These are phyloP conservation scores for Setophaga coronata DNA, from an alignment of 2,113 vertebrate genomes.

Conservation along the genomic window DNA sequence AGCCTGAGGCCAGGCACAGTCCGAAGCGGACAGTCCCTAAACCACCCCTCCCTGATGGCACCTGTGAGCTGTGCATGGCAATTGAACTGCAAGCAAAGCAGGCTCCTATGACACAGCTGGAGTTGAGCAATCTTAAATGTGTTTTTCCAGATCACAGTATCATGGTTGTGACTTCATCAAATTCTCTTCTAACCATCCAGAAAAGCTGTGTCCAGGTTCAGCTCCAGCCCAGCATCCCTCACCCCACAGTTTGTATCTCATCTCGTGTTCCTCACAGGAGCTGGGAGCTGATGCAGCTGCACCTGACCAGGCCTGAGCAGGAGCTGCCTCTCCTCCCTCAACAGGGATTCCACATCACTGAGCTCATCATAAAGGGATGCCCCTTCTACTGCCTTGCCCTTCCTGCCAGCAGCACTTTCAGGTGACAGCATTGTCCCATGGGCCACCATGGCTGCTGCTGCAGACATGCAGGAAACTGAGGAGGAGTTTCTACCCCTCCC, in stretches of 20 bases:
- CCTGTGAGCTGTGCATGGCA: accelerated
- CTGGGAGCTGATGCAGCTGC: not conserved
- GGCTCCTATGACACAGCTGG: not conserved
- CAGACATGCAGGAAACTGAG: not conserved
- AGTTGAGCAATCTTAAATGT: not conserved
- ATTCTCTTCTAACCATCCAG: not conserved
- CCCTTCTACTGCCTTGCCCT: not conserved
- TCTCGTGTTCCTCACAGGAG: not conserved
- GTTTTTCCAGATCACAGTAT: not conserved
- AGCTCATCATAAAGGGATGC: not conserved
- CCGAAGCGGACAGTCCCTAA: not conserved
- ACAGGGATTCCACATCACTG: not conserved
- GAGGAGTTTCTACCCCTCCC: not conserved
- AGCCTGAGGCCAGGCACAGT: not conserved
- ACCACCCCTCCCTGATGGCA: not conserved
- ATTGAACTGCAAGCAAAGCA: not conserved
- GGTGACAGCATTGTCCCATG: not conserved
- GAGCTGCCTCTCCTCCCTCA: not conserved
- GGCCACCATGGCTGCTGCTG: not conserved
- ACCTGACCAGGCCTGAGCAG: not conserved
- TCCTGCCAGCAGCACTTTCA: not conserved
- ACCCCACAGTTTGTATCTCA: not conserved
- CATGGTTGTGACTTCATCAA: not conserved
- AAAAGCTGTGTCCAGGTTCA: not conserved
- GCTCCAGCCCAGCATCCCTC: not conserved